Conservation (phyloP, 2,888 invertebrate genomes). For the Pandemis corylana region DNA sequence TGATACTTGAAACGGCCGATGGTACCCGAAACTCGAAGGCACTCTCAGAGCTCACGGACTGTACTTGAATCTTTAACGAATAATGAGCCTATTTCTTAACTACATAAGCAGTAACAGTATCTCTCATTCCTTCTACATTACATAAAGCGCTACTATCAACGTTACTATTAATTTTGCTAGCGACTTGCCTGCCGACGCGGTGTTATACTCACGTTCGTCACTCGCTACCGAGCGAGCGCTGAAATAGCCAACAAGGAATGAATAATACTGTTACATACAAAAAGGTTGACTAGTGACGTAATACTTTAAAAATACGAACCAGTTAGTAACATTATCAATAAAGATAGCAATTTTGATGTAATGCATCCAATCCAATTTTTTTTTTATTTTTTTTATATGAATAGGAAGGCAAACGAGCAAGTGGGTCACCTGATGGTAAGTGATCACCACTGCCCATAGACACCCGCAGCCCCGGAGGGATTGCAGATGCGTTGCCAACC, state of each 20-base stretch:
- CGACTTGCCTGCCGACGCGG: constrained; percentile 64
- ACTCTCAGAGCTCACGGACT: no score
- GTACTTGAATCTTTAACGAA: no score
- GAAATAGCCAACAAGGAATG: constrained; percentile 71
- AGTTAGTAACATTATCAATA: neutral
- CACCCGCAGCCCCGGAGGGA: no score
- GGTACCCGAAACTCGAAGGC: no score
- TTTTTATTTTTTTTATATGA: no score
- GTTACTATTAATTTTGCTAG: constrained; percentile 12
- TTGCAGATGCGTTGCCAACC: no score
- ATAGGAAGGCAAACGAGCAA: no score
- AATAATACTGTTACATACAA: constrained; percentile 60
- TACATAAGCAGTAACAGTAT: constrained; percentile 49
- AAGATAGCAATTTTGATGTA: neutral
- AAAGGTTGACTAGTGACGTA: neutral
- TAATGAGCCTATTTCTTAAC: neutral
- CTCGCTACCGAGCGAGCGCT: constrained; percentile 70
- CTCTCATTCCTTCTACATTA: constrained; percentile 63
- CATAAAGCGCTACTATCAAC: constrained; percentile 45
- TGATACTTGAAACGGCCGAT: no score
- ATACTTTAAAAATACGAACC: neutral
- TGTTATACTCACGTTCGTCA: constrained; percentile 58
- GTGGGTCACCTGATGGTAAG: no score
- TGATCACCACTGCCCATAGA: no score
- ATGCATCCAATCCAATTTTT: neutral